Evolutionary conservation across 1,140 invertebrate genomes (phyloP).

Genomic region (Oryctes rhinoceros): DNA sequence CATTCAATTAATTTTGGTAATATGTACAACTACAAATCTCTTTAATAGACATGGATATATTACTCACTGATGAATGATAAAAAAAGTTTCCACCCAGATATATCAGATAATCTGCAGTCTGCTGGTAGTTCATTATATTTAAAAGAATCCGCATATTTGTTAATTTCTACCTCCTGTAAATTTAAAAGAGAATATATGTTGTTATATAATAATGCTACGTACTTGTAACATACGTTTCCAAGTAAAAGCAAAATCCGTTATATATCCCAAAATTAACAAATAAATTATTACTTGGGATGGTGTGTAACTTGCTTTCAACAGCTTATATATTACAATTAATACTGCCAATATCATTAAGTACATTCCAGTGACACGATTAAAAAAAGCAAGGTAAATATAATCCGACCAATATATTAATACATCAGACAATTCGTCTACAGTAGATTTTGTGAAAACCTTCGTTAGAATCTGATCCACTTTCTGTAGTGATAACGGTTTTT

Average conservation of each 20-base stretch:
- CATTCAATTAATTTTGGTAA: too few relatives aligned
- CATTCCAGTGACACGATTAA: constrained; percentile 38
- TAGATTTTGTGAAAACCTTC: constrained; percentile 25
- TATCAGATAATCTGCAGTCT: constrained; percentile 41
- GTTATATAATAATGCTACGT: background rate
- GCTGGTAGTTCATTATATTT: constrained; percentile 38
- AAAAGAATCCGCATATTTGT: constrained; percentile 40
- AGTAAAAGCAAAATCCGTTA: constrained; percentile 41
- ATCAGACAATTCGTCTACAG: constrained; percentile 18
- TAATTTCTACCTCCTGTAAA: constrained; percentile 43
- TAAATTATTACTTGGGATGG: constrained; percentile 34
- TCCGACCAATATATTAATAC: constrained; percentile 40
- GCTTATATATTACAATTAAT: constrained; percentile 40
- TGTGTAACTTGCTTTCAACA: constrained; percentile 42
- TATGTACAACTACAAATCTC: too few relatives aligned
- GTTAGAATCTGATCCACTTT: constrained; percentile 41
- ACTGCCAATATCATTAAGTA: constrained; percentile 27
- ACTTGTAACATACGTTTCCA: constrained; percentile 43
- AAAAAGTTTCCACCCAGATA: constrained; percentile 38
- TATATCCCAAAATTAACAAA: constrained; percentile 41
- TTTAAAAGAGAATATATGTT: background rate
- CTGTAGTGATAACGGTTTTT: constrained; percentile 29
- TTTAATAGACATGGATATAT: background rate
- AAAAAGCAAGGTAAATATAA: constrained; percentile 38
- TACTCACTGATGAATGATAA: constrained; percentile 38